Evolutionary conservation across 1,140 invertebrate species (phyloP).

Genomic region (Eumaeus atala): DNA sequence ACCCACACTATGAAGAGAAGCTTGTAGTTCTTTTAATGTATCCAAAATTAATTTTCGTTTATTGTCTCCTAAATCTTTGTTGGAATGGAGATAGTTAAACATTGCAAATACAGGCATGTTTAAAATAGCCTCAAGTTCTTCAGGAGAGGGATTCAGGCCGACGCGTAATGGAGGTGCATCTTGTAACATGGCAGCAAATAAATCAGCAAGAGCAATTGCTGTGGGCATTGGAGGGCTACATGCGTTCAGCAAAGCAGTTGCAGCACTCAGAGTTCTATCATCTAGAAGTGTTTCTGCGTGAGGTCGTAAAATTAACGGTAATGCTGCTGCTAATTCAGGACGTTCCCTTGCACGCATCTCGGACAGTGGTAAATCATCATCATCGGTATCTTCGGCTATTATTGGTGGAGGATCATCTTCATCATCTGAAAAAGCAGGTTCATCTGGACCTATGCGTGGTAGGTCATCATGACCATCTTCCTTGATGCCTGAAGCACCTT

Average conservation of each 20-base stretch:
- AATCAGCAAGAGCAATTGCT: slow-evolving; percentile 57
- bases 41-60: slow-evolving; percentile 83
- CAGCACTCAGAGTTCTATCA: slow-evolving; percentile 63
- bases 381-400: slow-evolving; percentile 86
- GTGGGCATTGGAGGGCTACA: slow-evolving; percentile 74
- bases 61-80: slow-evolving; percentile 82
- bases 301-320: slow-evolving; percentile 78
- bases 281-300: slow-evolving; percentile 78
- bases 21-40: slow-evolving; percentile 84
- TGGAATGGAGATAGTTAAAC: slow-evolving; percentile 48
- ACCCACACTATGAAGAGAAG: slow-evolving; percentile 82
- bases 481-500: slow-evolving; percentile 57
- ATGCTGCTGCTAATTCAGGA: slow-evolving; percentile 66
- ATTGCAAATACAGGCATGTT: slow-evolving; percentile 62
- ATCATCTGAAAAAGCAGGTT: slow-evolving; percentile 87
- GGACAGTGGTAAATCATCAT: slow-evolving; percentile 88
- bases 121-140: slow-evolving; percentile 49
- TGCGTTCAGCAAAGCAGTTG: slow-evolving; percentile 76
- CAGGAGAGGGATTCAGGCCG: slow-evolving; percentile 42
- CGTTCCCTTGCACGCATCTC: slow-evolving; percentile 76
- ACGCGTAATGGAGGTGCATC: slow-evolving; percentile 53
- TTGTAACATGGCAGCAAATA: slow-evolving; percentile 58
- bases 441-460: slow-evolving; percentile 68
- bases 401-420: slow-evolving; percentile 79
- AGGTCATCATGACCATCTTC: slow-evolving; percentile 74